These are phyloP conservation scores for Sebastes matsubarae DNA, from an alignment of 2,797 vertebrate genomes.

Conservation along the genomic window DNA sequence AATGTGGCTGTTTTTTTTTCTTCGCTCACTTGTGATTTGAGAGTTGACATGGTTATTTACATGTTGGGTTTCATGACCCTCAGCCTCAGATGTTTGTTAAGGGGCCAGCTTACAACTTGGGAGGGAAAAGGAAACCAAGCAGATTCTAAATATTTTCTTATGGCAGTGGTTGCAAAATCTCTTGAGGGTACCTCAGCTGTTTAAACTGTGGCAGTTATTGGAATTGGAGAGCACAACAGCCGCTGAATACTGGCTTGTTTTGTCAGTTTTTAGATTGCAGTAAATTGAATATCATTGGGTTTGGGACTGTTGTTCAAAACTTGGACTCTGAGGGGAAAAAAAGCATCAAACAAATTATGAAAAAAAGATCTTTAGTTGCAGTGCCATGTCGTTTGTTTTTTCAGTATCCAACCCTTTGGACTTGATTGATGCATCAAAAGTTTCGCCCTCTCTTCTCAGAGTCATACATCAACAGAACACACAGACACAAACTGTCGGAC, in stretches of 20 bases:
- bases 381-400: neutral
- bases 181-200: neutral
- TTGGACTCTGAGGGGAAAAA: neutral
- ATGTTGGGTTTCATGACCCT: conserved; percentile 4
- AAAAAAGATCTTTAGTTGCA: neutral
- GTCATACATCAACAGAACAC: neutral
- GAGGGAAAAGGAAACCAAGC: neutral
- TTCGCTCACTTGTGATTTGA: neutral
- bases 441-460: neutral
- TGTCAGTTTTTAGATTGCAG: neutral
- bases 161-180: neutral
- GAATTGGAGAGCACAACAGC: neutral
- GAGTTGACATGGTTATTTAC: conserved; percentile 1
- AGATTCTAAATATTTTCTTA: neutral
- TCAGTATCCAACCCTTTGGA: neutral
- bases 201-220: neutral
- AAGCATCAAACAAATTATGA: neutral
- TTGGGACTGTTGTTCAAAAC: neutral
- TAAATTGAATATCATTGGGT: neutral
- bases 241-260: neutral
- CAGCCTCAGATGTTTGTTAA: conserved; percentile 5
- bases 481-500: neutral
- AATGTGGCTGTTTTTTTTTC: conserved; percentile 2
- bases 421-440: neutral
- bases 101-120: neutral